Base-by-base conservation (phyloP, 37 sponge, comb jelly and placozoan species). In the Hormiphora californensis region DNA sequence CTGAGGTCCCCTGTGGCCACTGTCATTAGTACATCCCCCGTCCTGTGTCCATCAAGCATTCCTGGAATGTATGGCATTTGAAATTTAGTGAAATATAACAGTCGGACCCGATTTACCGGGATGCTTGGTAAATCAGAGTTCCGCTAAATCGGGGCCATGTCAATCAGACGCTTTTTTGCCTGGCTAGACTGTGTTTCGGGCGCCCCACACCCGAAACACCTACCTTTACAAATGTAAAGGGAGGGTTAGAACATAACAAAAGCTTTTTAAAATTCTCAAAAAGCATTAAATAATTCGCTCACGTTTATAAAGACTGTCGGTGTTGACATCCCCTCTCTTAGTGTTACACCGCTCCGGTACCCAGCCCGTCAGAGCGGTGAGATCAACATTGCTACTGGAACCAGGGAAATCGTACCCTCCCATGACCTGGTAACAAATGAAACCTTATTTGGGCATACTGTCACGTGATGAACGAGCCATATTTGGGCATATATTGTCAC, bases 351-450 rank as follows among this genome's bases (percentile, higher is more conserved):
- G 57, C 87, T 97, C 99, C 23, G 99, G 99, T 0, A 97, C 92
- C 99, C 99, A 97, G 22, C 99, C 99, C 39, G 99, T 97, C n/a
- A 97, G 90, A n/a, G 99, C 99, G 63, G 91, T 90, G 19, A 97
- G 89, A 86, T 97, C 99, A 85, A 93, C 94, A 63, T 94, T 97
- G 92, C 93, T 94, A 86, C 90, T 92, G 40, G 95, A 94, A 63
- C 99, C 99, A 23, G 99, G 99, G 78, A 97, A 97, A 89, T 97
- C 99, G 51, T 97, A 97, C 5, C 99, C 99, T 9, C 99, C 99
- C 99, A 97, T 97, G 40, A 95, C 96, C 96, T 95, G 89, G 23
- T n/a, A n/a, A n/a, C n/a, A n/a, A n/a, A n/a, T n/a, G n/a, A n/a
- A n/a, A n/a, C n/a, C n/a, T n/a, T n/a, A n/a, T n/a, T n/a, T 46